phyloP scores from a whole-genome alignment of 1,140 invertebrate genomes.

The honey bee (Apis mellifera) region Amel_HAv3.1 CM009940.2:5244501-5245000 shows the following conservation, averaged over 20 bases:
- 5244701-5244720: not conserved
- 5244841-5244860: constrained; percentile 50
- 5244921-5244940: not conserved
- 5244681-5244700: not conserved
- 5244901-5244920: not conserved
- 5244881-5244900: not conserved
- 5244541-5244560: too few species aligned
- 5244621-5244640: too few species aligned
- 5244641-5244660: too few species aligned
- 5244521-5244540: too few species aligned
- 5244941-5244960: constrained; percentile 49
- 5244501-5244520: too few species aligned
- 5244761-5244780: not conserved
- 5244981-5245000: not conserved
- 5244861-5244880: not conserved
- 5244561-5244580: too few species aligned
- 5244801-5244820: constrained; percentile 69
- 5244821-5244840: constrained; percentile 75
- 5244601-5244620: too few species aligned
- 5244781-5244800: constrained; percentile 5
- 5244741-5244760: too few species aligned
- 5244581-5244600: too few species aligned
- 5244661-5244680: too few species aligned
- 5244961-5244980: constrained; percentile 7
- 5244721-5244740: not conserved